Evolutionary conservation across 2,888 invertebrate species (phyloP).

Genomic region (Tetanocera ferruginea): DNA sequence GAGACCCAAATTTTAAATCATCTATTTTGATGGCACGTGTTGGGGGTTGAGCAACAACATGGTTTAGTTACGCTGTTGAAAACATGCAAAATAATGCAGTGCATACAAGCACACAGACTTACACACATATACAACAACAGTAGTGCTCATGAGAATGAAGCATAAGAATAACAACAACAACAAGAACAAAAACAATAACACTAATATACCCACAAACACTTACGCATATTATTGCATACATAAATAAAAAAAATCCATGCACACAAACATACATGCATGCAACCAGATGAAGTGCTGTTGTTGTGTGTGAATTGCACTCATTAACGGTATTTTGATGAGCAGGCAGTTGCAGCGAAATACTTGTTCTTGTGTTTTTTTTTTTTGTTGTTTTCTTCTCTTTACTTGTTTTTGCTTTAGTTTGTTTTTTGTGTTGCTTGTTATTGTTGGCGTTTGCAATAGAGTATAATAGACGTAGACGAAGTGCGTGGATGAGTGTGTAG

Average conservation of each 20-base stretch:
- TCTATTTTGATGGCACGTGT: too few relatives aligned
- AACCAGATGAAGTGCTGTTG: not conserved
- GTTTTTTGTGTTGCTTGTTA: not conserved
- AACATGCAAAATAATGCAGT: too few relatives aligned
- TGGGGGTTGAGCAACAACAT: too few relatives aligned
- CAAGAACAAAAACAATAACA: not conserved
- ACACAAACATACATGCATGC: not conserved
- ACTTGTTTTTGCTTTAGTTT: not conserved
- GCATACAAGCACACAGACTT: too few relatives aligned
- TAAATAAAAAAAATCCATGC: not conserved
- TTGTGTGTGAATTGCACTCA: constrained; percentile 23
- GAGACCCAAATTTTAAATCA: too few relatives aligned
- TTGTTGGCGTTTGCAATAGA: not conserved
- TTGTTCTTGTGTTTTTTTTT: not conserved
- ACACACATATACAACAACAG: not conserved
- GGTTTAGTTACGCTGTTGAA: too few relatives aligned
- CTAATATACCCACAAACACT: not conserved
- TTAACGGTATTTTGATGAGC: constrained; percentile 30
- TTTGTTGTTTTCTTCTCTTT: not conserved
- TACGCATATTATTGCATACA: not conserved
- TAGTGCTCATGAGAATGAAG: not conserved
- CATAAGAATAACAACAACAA: not conserved
- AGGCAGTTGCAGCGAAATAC: not conserved
- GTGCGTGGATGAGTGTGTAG: not conserved
- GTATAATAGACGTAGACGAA: not conserved